These are phyloP conservation scores for Thaumatotibia leucotreta DNA, from an alignment of 1,140 invertebrate species.

Conservation along the genomic window DNA sequence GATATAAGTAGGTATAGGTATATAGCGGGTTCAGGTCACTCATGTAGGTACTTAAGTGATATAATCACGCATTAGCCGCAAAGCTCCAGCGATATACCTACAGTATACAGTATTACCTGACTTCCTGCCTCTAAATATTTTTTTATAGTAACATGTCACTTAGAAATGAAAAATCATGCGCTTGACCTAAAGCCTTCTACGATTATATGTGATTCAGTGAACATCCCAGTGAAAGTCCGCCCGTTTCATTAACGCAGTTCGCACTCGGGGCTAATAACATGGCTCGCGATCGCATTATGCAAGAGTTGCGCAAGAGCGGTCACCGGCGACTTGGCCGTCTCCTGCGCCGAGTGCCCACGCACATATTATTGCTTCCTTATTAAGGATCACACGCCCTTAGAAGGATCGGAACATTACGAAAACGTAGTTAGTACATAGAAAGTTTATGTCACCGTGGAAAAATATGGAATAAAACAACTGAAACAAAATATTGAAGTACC, in stretches of 20 bases:
- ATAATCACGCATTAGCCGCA: too few relatives aligned
- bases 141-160: not conserved
- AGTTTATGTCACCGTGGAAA: not conserved
- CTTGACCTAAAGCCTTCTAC: not conserved
- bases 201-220: constrained; percentile 16
- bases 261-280: constrained; percentile 33
- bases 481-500: not conserved
- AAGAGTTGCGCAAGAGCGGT: constrained; percentile 27
- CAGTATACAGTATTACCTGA: too few relatives aligned
- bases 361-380: constrained; percentile 6
- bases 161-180: not conserved
- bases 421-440: not conserved
- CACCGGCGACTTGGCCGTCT: constrained; percentile 13
- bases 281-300: constrained; percentile 33
- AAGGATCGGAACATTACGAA: not conserved
- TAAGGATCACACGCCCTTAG: not conserved
- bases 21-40: too few relatives aligned
- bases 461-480: too few relatives aligned
- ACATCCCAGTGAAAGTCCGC: constrained; percentile 44
- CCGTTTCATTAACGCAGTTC: constrained; percentile 45
- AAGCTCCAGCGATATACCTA: too few relatives aligned
- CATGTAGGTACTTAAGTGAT: too few relatives aligned
- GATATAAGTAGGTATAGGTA: too few relatives aligned
- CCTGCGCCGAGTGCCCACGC: constrained; percentile 3
- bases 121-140: too few relatives aligned